Evolutionary conservation across 2,113 vertebrate species (phyloP), one percentile per base, ranked within the genome.

Genomic region (Camarhynchus parvulus): DNA sequence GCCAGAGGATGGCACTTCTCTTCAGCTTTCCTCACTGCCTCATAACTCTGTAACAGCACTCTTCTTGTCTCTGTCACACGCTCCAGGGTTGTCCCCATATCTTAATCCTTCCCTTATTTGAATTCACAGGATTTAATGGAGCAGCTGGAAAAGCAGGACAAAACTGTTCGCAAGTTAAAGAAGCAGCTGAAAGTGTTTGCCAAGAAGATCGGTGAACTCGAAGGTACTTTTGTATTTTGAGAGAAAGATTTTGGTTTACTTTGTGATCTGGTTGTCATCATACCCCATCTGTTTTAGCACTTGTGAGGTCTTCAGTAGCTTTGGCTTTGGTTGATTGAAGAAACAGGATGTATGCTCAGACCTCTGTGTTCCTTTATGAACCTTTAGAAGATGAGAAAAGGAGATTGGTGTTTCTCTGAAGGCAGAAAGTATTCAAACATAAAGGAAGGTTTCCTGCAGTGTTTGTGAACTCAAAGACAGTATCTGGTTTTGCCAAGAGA

Each of bases 111-210:
- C 46, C 95, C 50, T 95, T 53, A 39, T 90, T 96, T 95, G 79
- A n/a, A 96, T 91, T 78, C 70, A 70, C 94, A 99, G 99, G 99
- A 99, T 97, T 98, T 99, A 61, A 99, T 99, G 99, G 99, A 99
- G 94, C 99, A 99, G 97, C 97, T 99, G 93, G 99, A 99, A 98
- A 99, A 99, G 93, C 99, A 99, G 96, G 99, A 99, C 97, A 99
- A 99, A 97, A 99, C 99, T n/a, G 99, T 99, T 83, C 99, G 99
- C 83, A 99, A 99, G 95, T 98, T 99, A 68, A 99, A 99, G 98
- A 99, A 99, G 89, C 99, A 99, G 96, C 97, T 99, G 64, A 99
- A 99, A 98, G 99, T 99, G 24, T 99, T 99, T 96, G 99, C 99
- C 56, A 99, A 99, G 98, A 99, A 99, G 98, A 99, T 99, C 0